These are phyloP conservation scores for Colletes gigas DNA, from an alignment of 1,140 invertebrate species.

Conservation along the genomic window DNA sequence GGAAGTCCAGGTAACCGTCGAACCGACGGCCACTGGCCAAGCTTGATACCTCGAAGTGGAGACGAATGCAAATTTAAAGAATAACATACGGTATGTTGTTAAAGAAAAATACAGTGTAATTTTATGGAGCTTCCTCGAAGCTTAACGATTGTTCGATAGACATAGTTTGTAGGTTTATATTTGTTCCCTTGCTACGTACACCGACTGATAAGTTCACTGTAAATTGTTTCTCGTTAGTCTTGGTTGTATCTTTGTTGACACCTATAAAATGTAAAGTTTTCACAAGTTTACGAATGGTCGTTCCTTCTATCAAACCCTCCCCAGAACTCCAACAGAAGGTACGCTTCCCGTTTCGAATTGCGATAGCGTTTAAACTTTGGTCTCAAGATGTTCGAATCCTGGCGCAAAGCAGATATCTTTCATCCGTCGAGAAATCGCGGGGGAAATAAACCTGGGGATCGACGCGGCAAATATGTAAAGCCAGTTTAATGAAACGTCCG, in stretches of 20 bases:
- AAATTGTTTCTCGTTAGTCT: constrained; percentile 58
- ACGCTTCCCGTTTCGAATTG: constrained; percentile 20
- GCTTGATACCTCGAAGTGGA: constrained; percentile 1
- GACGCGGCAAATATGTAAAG: constrained; percentile 16
- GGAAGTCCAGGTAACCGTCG: neutral
- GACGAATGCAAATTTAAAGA: too few species aligned
- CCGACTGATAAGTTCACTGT: neutral
- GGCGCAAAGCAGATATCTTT: constrained; percentile 16
- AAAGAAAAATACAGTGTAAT: too few species aligned
- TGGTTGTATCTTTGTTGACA: constrained; percentile 55
- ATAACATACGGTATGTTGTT: too few species aligned
- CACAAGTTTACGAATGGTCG: constrained; percentile 50
- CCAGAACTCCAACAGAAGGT: constrained; percentile 22
- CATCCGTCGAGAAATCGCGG: constrained; percentile 9
- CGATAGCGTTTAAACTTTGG: constrained; percentile 57
- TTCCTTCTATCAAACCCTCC: constrained; percentile 31
- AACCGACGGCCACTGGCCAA: neutral
- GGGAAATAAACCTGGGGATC: constrained; percentile 17
- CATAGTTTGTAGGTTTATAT: neutral
- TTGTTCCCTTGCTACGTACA: too few species aligned
- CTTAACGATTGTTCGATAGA: too few species aligned
- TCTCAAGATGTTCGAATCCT: constrained; percentile 7
- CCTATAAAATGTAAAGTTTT: constrained; percentile 60
- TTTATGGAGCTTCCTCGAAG: too few species aligned
- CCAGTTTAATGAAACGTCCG: constrained; percentile 27